A percentile compares a stretch with the other conserved stretches of the same genome.
These are phyloP conservation scores for Dusona sp. DNA, from an alignment of 2,888 invertebrate species.

Conservation along the genomic window DNA sequence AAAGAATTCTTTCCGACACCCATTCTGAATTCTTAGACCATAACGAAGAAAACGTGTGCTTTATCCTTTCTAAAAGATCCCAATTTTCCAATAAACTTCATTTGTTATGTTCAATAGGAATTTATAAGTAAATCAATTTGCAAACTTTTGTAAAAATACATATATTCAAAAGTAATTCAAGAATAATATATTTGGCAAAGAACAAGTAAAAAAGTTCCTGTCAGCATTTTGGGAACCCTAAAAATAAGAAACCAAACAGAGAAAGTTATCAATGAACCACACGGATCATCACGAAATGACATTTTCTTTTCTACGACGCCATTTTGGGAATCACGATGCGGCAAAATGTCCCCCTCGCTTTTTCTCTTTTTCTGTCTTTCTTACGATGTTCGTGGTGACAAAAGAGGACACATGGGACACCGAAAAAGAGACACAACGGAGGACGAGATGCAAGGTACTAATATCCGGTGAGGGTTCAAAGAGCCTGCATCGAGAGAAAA, in stretches of 20 bases:
- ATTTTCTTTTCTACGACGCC: background rate
- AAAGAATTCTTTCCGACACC: background rate
- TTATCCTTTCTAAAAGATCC: background rate
- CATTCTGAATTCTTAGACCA: background rate
- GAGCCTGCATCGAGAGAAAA: conserved; percentile 36
- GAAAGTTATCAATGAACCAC: background rate
- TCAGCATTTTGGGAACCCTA: background rate
- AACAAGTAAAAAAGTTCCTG: background rate
- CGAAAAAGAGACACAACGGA: conserved; percentile 35
- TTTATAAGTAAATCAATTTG: background rate
- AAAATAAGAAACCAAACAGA: background rate
- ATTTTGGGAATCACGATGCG: background rate
- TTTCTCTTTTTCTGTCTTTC: background rate
- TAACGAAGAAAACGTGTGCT: background rate
- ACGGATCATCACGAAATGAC: conserved; percentile 8
- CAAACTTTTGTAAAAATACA: background rate
- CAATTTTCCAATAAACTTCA: background rate
- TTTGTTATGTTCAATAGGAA: background rate
- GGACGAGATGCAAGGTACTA: conserved; percentile 32
- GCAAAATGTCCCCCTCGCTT: background rate
- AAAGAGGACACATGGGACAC: conserved; percentile 50
- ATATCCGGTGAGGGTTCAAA: conserved; percentile 32
- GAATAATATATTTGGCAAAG: background rate
- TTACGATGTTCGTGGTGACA: conserved; percentile 35
- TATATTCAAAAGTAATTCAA: too few species aligned